These are phyloP conservation scores for Drosophila seclusa DNA, from an alignment of 2,888 invertebrate species.

Conservation along the genomic window DNA sequence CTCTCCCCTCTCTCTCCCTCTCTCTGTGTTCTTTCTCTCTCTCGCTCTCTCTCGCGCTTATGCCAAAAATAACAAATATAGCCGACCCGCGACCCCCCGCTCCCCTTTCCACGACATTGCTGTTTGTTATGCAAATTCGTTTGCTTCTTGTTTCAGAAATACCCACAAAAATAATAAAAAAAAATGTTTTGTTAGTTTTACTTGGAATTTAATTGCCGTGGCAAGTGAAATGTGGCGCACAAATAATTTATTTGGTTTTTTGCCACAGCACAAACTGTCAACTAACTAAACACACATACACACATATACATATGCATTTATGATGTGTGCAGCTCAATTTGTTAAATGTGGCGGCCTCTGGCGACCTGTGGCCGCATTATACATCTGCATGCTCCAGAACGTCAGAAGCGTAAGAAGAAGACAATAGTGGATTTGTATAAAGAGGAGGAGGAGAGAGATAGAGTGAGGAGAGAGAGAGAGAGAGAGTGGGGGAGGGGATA, in stretches of 20 bases:
- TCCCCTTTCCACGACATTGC: constrained; percentile 11
- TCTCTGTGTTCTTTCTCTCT: constrained; percentile 16
- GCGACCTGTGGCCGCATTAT: constrained; percentile 58
- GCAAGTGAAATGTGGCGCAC: constrained; percentile 35
- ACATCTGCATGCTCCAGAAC: constrained; percentile 63
- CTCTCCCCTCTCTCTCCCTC: constrained; percentile 25
- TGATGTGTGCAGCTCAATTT: constrained; percentile 27
- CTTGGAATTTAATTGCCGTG: constrained; percentile 54
- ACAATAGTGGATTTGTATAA: not conserved
- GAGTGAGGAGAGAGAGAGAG: not conserved
- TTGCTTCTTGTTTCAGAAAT: constrained; percentile 59
- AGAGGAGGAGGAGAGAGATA: not conserved
- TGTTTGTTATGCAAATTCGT: constrained; percentile 75
- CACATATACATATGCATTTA: not conserved
- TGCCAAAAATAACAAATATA: constrained; percentile 72
- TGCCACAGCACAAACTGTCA: constrained; percentile 11
- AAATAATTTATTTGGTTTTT: constrained; percentile 4
- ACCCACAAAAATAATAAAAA: constrained; percentile 35
- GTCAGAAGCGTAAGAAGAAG: constrained; percentile 23
- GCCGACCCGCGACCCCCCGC: not conserved
- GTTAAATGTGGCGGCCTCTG: constrained; percentile 42
- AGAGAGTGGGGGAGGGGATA: not conserved
- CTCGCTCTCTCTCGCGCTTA: constrained; percentile 35
- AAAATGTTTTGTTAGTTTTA: constrained; percentile 44
- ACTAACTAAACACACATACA: constrained; percentile 39